A percentile compares a stretch with the other conserved stretches of the same genome.
phyloP scores from a whole-genome alignment of 64 coral and sea anemone genomes.

The Actinia equina region DNA sequence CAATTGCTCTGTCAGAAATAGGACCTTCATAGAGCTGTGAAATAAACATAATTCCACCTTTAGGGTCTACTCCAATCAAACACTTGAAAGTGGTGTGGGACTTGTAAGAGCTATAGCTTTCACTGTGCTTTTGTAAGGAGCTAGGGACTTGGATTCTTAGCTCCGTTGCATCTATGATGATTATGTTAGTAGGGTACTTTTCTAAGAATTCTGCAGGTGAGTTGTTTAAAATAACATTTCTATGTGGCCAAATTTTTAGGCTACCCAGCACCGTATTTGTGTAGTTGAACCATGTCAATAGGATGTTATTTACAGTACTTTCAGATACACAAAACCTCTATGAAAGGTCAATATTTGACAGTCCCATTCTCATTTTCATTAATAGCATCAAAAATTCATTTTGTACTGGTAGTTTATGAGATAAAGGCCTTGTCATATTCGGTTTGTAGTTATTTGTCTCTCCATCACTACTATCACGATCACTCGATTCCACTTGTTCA shows the following conservation, averaged over 20 bases:
- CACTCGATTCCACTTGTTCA: no score
- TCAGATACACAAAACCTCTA: no score
- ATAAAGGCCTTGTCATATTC: no score
- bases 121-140: not conserved
- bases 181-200: conserved; percentile 46
- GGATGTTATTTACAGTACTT: no score
- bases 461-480: no score
- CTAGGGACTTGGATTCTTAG: conserved; percentile 28
- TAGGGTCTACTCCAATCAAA: conserved; percentile 35
- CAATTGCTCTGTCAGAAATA: conserved; percentile 23
- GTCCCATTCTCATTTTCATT: no score
- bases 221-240: conserved; percentile 14
- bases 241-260: not conserved
- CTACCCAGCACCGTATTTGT: not conserved
- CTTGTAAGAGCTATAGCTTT: conserved; percentile 32
- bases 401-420: no score
- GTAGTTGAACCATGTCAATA: not conserved
- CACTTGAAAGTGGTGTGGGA: conserved; percentile 28
- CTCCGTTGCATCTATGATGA: conserved; percentile 59
- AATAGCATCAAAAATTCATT: no score
- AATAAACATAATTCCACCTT: conserved; percentile 51
- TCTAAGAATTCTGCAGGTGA: conserved; percentile 29
- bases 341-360: no score
- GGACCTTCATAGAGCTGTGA: conserved; percentile 19
- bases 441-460: no score